Base-by-base conservation (phyloP, 2,113 vertebrate species). In the Oryzias celebensis region DNA sequence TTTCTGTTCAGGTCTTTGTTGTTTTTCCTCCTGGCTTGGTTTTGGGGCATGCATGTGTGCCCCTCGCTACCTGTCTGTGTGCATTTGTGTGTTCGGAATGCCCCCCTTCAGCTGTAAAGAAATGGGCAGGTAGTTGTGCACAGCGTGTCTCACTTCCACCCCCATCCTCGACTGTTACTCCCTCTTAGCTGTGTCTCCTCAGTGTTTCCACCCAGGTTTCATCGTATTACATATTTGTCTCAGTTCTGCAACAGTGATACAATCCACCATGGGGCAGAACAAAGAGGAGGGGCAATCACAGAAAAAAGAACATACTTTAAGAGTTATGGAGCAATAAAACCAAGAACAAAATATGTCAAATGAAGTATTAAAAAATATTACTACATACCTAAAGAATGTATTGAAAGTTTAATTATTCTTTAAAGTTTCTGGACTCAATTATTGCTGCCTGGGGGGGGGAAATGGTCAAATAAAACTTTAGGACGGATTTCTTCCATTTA, bases 201-300 rank as follows among this genome's bases (percentile, higher is more conserved):
- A 62, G 76, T 59, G 49, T 71, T 8, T 67, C 83, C 68, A 68
- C 62, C 71, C 65, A 82, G 68, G 68, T 85, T 75, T 65, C 50
- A 69, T 53, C 74, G 75, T 74, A 65, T 83, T 88, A 85, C 84
- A 71, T 84, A 83, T 86, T 60, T 54, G 45, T 75, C 61, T 72
- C 74, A 57, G 65, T 68, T 75, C 78, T 55, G 54, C 62, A 65
- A 68, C 81, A 66, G 64, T 71, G 63, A 73, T 90, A 88, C 87
- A 50, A 62, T 65, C 55, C 75, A 8, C 60, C 73, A 71, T 78
- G 23, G 3, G 42, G 55, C 36, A 36, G 36, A 10, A 36, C 10
- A 3, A 36, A 17, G 28, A 12, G 4, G 16, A 59, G 52, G 69
- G 36, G 16, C 42, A 49, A 23, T 0, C 20, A 50, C 42, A 23